phyloP scores from a whole-genome alignment of 2,113 vertebrate species.

The Nibea albiflora region DNA sequence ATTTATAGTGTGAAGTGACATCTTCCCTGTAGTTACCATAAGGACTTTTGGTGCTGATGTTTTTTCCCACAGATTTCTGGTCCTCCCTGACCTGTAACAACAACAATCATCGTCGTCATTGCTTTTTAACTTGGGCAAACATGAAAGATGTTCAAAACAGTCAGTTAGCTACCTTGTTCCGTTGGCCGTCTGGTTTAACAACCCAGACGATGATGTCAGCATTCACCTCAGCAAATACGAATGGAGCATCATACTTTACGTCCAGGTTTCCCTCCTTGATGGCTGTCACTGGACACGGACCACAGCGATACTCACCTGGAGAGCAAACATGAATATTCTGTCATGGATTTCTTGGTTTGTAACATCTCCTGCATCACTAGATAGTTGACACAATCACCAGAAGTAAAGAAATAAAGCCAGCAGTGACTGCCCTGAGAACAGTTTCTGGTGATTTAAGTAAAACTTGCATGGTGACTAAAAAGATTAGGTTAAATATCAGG shows the following conservation, averaged over 20 bases:
- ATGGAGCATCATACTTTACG: conserved; percentile 83
- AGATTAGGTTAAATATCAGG: background rate
- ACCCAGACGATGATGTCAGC: conserved; percentile 84
- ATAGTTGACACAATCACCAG: fast-evolving
- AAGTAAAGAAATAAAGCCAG: background rate
- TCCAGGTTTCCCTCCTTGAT: conserved; percentile 82
- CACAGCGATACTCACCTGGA: conserved; percentile 83
- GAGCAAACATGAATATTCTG: background rate
- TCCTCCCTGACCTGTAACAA: conserved; percentile 54
- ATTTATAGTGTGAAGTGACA: conserved; percentile 84
- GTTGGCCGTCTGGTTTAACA: conserved; percentile 58
- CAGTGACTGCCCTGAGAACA: background rate
- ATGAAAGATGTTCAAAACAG: background rate
- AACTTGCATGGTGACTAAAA: background rate
- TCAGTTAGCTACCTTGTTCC: conserved; percentile 44
- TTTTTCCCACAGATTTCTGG: conserved; percentile 72
- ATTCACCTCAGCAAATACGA: conserved; percentile 86
- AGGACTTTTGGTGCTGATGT: conserved; percentile 87
- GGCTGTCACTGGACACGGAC: conserved; percentile 84
- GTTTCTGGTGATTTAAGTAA: background rate
- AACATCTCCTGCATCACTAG: background rate
- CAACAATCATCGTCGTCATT: background rate
- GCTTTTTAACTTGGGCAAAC: background rate
- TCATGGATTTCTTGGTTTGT: background rate
- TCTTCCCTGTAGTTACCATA: conserved; percentile 81